Evolutionary conservation across 2,888 invertebrate species (phyloP).

Genomic region (Cactoblastis cactorum): DNA sequence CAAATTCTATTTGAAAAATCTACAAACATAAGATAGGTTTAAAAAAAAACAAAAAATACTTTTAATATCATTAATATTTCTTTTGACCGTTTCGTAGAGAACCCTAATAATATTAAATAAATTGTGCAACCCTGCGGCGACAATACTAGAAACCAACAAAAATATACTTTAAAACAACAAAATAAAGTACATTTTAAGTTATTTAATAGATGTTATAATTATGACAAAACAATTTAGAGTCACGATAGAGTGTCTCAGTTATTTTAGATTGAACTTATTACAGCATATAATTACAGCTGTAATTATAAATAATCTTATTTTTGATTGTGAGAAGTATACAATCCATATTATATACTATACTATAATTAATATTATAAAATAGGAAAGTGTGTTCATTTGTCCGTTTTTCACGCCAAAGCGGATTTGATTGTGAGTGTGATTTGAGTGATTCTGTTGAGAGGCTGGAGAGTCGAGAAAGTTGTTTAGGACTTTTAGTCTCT

Average conservation of each 20-base stretch:
- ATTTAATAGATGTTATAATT: background rate
- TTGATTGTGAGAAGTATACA: conserved; percentile 1
- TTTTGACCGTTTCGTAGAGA: background rate
- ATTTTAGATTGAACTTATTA: conserved; percentile 11
- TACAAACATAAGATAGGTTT: too few relatives aligned
- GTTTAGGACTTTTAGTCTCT: too few relatives aligned
- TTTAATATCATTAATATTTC: background rate
- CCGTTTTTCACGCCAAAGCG: too few relatives aligned
- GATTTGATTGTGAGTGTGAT: too few relatives aligned
- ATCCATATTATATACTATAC: background rate
- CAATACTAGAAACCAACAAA: background rate
- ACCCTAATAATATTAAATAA: conserved; percentile 44
- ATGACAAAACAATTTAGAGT: conserved; percentile 4
- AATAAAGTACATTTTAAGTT: background rate
- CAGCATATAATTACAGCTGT: too few relatives aligned
- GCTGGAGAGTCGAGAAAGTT: too few relatives aligned
- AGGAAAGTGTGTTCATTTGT: too few relatives aligned
- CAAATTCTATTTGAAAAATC: too few relatives aligned
- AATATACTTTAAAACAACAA: background rate
- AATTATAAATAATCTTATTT: background rate
- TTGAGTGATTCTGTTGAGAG: too few relatives aligned
- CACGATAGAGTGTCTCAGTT: background rate
- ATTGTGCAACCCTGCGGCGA: conserved; percentile 11
- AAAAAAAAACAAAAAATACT: too few relatives aligned
- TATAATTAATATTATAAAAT: background rate